Conservation (phyloP, 1,140 invertebrate species). For the Palaemon carinicauda region DNA sequence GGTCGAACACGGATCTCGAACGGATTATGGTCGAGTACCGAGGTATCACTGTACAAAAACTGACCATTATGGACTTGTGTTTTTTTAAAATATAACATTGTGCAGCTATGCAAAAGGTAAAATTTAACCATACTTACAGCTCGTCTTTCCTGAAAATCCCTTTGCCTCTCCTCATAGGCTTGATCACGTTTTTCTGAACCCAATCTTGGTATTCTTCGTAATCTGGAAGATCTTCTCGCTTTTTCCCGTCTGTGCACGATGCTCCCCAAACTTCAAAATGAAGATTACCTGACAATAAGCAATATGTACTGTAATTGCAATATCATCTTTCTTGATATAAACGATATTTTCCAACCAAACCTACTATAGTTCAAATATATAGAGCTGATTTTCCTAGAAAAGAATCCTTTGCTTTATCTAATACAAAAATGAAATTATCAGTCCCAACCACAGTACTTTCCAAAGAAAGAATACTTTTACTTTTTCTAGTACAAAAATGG, state of each 20-base stretch:
- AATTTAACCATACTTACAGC: background rate
- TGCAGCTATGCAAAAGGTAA: no score
- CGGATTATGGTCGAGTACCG: no score
- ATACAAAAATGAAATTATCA: no score
- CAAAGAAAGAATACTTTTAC: no score
- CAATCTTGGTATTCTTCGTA: constrained; percentile 46
- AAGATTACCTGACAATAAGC: background rate
- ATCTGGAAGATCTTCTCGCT: constrained; percentile 30
- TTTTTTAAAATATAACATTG: no score
- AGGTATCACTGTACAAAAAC: no score
- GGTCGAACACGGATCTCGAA: no score
- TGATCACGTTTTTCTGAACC: constrained; percentile 19
- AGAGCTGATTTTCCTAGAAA: no score
- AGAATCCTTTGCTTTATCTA: no score
- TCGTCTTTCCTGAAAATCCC: background rate
- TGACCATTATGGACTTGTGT: no score
- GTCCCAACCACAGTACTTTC: no score
- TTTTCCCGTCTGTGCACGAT: constrained; percentile 29
- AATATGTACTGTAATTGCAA: background rate
- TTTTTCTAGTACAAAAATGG: no score
- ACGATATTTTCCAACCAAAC: background rate
- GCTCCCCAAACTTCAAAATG: constrained; percentile 38
- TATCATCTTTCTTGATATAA: background rate
- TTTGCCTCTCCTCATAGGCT: background rate
- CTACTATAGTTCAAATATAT: background rate